These are phyloP conservation scores for Mus spicilegus DNA, from an alignment of 2,113 vertebrate genomes.

Conservation along the genomic window DNA sequence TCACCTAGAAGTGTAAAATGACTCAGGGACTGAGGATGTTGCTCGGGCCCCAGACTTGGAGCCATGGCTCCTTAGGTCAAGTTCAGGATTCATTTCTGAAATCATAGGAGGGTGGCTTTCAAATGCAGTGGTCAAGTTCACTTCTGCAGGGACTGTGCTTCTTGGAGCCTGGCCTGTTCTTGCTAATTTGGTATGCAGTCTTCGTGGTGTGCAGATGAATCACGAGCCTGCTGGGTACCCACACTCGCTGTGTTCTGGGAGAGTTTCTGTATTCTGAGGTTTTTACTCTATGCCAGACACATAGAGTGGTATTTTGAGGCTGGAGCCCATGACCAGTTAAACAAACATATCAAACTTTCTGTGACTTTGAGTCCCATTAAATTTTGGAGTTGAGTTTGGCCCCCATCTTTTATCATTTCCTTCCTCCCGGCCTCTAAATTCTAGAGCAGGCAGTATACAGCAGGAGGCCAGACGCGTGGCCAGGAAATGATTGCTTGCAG, in stretches of 20 bases:
- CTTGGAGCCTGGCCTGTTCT: not conserved
- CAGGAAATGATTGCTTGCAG: not conserved
- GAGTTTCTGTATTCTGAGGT: not conserved
- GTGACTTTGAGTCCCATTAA: not conserved
- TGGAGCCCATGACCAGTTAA: not conserved
- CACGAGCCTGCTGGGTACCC: not conserved
- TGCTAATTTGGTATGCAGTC: not conserved
- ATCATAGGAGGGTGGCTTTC: not conserved
- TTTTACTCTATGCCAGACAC: not conserved
- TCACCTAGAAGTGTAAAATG: not conserved
- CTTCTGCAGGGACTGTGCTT: not conserved
- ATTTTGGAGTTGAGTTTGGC: not conserved
- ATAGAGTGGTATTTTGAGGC: not conserved
- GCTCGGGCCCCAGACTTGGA: not conserved
- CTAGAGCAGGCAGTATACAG: not conserved
- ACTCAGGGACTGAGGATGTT: not conserved
- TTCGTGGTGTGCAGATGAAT: not conserved
- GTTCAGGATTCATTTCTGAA: not conserved
- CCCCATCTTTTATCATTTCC: not conserved
- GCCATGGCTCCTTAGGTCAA: not conserved
- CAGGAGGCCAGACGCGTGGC: not conserved
- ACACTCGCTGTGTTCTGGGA: not conserved
- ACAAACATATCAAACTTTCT: not conserved
- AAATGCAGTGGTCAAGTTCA: not conserved
- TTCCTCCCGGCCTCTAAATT: not conserved